Percentiles rank a stretch among this genome's conserved stretches.
Evolutionary conservation across 2,888 invertebrate genomes (phyloP).

Genomic region (Bursaphelenchus okinawaensis): DNA sequence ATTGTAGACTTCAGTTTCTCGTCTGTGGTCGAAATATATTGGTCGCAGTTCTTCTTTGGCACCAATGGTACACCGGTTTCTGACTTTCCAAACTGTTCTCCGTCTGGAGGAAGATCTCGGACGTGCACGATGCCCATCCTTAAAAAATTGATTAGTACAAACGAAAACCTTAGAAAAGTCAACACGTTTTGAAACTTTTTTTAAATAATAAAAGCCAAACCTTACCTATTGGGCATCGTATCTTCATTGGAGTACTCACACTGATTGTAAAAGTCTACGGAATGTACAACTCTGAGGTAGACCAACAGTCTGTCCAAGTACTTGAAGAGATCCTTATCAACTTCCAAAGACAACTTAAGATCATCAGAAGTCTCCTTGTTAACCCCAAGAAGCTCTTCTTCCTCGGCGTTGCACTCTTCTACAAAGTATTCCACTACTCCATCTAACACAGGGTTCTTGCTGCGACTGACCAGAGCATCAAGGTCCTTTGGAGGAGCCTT

Average conservation of each 20-base stretch:
- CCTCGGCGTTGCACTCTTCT: slow-evolving; percentile 95
- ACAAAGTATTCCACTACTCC: slow-evolving; percentile 87
- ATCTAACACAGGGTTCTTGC: slow-evolving; percentile 79
- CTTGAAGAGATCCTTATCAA: slow-evolving; percentile 63
- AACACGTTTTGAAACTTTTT: background rate
- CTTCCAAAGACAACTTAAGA: slow-evolving; percentile 59
- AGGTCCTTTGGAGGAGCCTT: slow-evolving; percentile 20
- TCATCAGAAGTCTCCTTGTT: slow-evolving; percentile 25
- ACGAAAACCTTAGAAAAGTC: background rate
- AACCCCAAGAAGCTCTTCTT: slow-evolving; percentile 71
- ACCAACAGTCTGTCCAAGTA: slow-evolving; percentile 78
- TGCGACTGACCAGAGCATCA: slow-evolving; percentile 45
- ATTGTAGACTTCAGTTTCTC: slow-evolving; percentile 79
- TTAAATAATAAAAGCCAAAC: background rate
- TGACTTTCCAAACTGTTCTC: slow-evolving; percentile 62
- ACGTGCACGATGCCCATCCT: slow-evolving; percentile 93
- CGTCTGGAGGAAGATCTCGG: slow-evolving; percentile 77
- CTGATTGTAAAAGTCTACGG: slow-evolving; percentile 96
- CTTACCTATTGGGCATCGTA: slow-evolving; percentile 83
- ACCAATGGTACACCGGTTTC: slow-evolving; percentile 56
- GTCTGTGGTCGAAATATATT: slow-evolving; percentile 69
- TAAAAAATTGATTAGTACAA: slow-evolving; percentile 1
- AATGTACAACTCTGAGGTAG: slow-evolving; percentile 91
- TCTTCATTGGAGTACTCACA: slow-evolving; percentile 98
- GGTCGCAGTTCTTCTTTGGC: slow-evolving; percentile 50